phyloP scores from a whole-genome alignment of 2,113 vertebrate genomes.

The Microcebus griseorufus region DNA sequence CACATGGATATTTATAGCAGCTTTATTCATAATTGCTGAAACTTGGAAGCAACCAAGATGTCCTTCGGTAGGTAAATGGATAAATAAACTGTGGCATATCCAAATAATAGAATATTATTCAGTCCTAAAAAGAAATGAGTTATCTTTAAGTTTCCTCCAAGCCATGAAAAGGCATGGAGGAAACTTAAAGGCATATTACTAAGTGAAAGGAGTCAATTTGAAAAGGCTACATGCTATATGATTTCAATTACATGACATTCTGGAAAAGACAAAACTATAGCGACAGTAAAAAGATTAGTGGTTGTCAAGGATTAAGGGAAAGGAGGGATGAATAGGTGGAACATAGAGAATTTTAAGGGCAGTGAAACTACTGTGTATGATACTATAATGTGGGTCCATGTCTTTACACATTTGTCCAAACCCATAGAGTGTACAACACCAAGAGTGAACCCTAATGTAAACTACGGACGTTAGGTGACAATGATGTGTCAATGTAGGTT shows the following conservation, averaged over 20 bases:
- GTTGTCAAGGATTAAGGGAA: not conserved
- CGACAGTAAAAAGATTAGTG: not conserved
- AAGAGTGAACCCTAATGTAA: conserved; percentile 5
- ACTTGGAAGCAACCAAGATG: not conserved
- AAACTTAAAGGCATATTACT: not conserved
- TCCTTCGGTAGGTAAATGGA: not conserved
- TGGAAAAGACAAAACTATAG: not conserved
- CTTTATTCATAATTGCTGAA: not conserved
- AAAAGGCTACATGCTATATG: not conserved
- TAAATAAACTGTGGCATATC: not conserved
- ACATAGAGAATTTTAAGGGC: not conserved
- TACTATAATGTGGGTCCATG: not conserved
- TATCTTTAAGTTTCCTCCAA: not conserved
- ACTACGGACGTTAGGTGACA: not conserved
- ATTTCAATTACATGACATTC: not conserved
- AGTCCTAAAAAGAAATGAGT: not conserved
- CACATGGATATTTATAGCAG: not conserved
- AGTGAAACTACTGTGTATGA: not conserved
- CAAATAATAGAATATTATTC: not conserved
- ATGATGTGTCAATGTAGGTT: not conserved
- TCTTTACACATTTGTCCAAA: not conserved
- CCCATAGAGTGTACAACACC: not conserved
- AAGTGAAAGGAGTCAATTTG: not conserved
- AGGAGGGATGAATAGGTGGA: not conserved
- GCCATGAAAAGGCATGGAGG: not conserved